Base-by-base conservation (phyloP, 2,888 invertebrate species). In the Harpalus rubripes region DNA sequence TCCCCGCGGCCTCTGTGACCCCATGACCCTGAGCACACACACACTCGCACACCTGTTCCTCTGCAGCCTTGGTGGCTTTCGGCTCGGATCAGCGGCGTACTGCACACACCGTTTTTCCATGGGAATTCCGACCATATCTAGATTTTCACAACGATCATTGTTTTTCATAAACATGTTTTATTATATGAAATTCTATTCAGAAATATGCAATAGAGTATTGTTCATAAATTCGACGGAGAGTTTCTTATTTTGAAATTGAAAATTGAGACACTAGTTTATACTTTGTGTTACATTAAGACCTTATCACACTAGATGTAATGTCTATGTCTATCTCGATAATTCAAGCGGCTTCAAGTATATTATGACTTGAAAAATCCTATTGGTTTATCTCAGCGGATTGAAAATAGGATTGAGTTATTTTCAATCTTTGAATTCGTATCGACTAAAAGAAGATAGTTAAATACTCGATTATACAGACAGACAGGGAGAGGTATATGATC, bases 1-100 rank as follows among this genome's bases (percentile, higher is more conserved):
- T 83, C 83, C 74, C 74, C 83, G 76, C 83, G 76, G 83, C 83
- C 83, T 83, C 74, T 61, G 26, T 83, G 83, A 83, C 85, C 81
- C 81, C 85, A 44, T 76, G 72, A 81, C 74, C 85, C 85, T 79
- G 83, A 74, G 61, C 63, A 81, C 72, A 80, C 80, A 79, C 56
- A 84, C 79, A 83, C 65, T 78, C 84, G 32, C 81, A 83, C 83
- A 83, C 83, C 83, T 83, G 83, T 72, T 83, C 18, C 39, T 44
- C 68, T 16, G 32, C 63, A 65, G 72, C 82, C 82, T 72, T 58
- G 82, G n/a, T 72, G 22, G 65, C 58, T 58, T 63, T 63, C 39
- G 32, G 81, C 4, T 68, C 8, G 58, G 58, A 15, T 15, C 72
- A 82, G 82, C 72, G 58, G 56, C 72, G 82, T 68, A 10, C 58